A percentile compares a stretch with the other conserved stretches of the same genome.
phyloP scores from a whole-genome alignment of 2,888 invertebrate genomes.

The Himalopsyche tibetana region DNA sequence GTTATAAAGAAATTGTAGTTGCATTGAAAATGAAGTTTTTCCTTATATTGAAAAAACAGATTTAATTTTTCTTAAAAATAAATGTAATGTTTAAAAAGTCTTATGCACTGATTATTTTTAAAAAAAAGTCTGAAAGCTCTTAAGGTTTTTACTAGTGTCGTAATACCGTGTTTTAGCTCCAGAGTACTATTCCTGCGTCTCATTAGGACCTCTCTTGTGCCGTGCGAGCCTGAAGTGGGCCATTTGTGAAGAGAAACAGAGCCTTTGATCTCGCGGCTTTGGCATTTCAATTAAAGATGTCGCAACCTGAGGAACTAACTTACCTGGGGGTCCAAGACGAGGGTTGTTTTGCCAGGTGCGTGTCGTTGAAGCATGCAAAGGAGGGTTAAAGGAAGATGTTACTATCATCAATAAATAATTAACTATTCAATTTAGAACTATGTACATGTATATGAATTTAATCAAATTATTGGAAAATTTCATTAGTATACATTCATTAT shows the following conservation, averaged over 20 bases:
- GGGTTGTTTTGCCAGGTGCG: conserved; percentile 12
- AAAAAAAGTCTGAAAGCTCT: no score
- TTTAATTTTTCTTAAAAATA: no score
- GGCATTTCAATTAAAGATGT: conserved; percentile 58
- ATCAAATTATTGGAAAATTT: no score
- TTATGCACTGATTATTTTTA: no score
- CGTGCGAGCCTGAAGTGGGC: conserved; percentile 41
- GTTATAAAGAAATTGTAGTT: no score
- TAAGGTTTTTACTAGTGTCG: not conserved
- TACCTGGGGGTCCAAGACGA: conserved; percentile 39
- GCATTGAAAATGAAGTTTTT: no score
- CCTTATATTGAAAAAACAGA: no score
- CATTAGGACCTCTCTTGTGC: conserved; percentile 29
- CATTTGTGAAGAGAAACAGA: conserved; percentile 54
- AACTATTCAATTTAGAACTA: no score
- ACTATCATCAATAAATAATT: no score
- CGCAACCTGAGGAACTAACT: conserved; percentile 37
- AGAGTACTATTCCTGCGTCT: conserved; percentile 18
- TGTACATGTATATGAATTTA: no score
- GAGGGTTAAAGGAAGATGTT: not conserved
- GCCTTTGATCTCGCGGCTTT: conserved; percentile 59
- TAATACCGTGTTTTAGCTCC: conserved; percentile 10
- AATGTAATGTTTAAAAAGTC: no score
- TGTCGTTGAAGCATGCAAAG: not conserved
- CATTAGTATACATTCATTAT: no score